Base-by-base conservation (phyloP, 2,797 vertebrate species). In the Coccyzus lansbergi region DNA sequence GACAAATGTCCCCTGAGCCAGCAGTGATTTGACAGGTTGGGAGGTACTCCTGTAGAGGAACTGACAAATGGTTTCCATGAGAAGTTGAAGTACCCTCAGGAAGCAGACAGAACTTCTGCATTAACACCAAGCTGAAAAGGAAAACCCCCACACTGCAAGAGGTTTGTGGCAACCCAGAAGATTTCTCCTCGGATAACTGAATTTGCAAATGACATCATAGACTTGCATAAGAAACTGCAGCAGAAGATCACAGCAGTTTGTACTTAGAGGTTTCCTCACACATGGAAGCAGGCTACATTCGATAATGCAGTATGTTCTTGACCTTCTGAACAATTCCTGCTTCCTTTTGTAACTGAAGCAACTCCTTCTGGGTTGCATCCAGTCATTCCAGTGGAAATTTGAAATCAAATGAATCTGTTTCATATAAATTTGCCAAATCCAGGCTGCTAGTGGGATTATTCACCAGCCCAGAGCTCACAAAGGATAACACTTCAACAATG, bases 81-180 rank as follows among this genome's bases (percentile, higher is more conserved):
- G 81, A 82, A 92, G 79, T 11, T 95, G 55, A 96, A 94, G 79
- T 44, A 60, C 16, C 42, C 81, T 95, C 64, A 94, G 80, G 90
- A 93, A 86, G 79, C 12, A 53, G 64, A 93, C 58, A 89, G 93
- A 94, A 90, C 93, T 93, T 86, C 90, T 92, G 75, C 83, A 75
- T 1, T 6, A 83, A 90, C 69, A 93, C 48, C n/a, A 60, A 76
- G 18, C 19, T 62, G 69, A 78, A 87, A 80, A 92, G 74, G 80
- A 95, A 38, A 91, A 33, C 7, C 28, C 15, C 9, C 29, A 58
- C 56, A 72, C 9, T 96, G 46, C 55, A 91, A 52, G 34, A 86
- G 58, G 78, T 88, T 56, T 78, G 76, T 76, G 55, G 86, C 24
- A 86, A 86, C 2, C n/a, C 38, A 28, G 16, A 75, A 86, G 4